A percentile compares a stretch with the other conserved stretches of the same genome.
These are phyloP conservation scores for Neocrepidodera transversa DNA, from an alignment of 2,888 invertebrate species.

Conservation along the genomic window DNA sequence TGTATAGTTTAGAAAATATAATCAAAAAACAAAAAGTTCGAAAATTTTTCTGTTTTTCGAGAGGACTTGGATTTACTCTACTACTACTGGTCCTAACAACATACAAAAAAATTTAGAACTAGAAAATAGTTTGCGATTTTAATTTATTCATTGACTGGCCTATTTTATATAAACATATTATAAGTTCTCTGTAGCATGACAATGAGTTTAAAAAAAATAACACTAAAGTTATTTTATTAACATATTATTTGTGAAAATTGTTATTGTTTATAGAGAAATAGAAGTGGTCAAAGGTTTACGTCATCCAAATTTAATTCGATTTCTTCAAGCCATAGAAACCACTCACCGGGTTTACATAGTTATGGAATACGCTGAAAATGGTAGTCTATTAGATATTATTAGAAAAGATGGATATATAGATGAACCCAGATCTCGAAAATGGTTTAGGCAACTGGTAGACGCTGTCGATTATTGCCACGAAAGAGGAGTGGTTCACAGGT, in stretches of 20 bases:
- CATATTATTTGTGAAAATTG: not conserved
- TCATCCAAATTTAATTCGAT: constrained; percentile 80
- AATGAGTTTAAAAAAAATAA: no score
- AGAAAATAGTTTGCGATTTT: no score
- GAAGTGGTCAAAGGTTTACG: constrained; percentile 82
- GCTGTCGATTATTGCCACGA: constrained; percentile 82
- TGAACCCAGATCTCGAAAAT: constrained; percentile 71
- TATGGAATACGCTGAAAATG: constrained; percentile 85
- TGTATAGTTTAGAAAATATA: no score
- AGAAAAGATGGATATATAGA: constrained; percentile 75
- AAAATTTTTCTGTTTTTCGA: no score
- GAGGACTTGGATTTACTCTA: no score
- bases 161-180: no score
- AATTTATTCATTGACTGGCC: no score
- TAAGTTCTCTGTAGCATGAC: no score
- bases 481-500: constrained; percentile 82
- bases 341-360: constrained; percentile 85
- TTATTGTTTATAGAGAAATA: constrained; percentile 64
- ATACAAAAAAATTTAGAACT: no score
- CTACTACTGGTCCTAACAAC: no score
- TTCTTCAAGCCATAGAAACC: constrained; percentile 84
- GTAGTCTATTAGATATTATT: constrained; percentile 79
- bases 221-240: no score
- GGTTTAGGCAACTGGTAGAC: constrained; percentile 77
- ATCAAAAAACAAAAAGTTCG: no score